phyloP scores from a whole-genome alignment of 2,888 invertebrate species.

The Philopedon plagiatum region DNA sequence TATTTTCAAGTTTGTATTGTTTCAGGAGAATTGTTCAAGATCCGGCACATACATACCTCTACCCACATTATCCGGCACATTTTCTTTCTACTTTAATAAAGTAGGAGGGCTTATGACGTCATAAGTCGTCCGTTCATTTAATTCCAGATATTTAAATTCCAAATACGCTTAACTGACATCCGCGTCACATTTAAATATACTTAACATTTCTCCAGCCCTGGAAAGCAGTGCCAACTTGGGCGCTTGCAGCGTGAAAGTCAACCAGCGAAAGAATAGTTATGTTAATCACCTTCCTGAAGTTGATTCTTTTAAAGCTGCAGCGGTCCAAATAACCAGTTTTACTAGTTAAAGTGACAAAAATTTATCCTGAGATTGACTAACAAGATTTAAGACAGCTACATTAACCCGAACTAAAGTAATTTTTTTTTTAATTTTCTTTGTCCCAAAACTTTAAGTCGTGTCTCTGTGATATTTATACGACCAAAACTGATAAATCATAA shows the following conservation, averaged over 20 bases:
- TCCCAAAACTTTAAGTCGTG: too few relatives aligned
- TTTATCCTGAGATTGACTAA: neutral
- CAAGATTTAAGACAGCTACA: too few relatives aligned
- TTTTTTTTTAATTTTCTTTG: too few relatives aligned
- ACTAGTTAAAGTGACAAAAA: neutral
- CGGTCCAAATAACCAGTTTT: neutral
- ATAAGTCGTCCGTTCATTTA: conserved; percentile 28
- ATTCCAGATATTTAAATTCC: conserved; percentile 36
- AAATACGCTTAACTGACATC: conserved; percentile 40
- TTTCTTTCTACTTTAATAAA: conserved; percentile 28
- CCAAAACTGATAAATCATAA: too few relatives aligned
- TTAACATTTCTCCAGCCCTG: conserved; percentile 44
- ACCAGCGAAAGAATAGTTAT: conserved; percentile 45
- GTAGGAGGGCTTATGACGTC: conserved; percentile 22
- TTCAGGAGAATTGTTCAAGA: too few relatives aligned
- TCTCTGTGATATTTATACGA: too few relatives aligned
- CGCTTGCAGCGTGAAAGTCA: conserved; percentile 36
- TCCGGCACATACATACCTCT: neutral
- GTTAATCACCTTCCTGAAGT: conserved; percentile 42
- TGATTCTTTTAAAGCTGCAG: conserved; percentile 8
- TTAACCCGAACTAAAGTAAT: too few relatives aligned
- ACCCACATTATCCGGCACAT: neutral
- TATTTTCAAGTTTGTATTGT: too few relatives aligned
- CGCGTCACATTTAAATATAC: conserved; percentile 47
- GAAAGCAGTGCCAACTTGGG: conserved; percentile 42